Conservation (phyloP, 2,113 vertebrate genomes). For the Actinemys pallida region DNA sequence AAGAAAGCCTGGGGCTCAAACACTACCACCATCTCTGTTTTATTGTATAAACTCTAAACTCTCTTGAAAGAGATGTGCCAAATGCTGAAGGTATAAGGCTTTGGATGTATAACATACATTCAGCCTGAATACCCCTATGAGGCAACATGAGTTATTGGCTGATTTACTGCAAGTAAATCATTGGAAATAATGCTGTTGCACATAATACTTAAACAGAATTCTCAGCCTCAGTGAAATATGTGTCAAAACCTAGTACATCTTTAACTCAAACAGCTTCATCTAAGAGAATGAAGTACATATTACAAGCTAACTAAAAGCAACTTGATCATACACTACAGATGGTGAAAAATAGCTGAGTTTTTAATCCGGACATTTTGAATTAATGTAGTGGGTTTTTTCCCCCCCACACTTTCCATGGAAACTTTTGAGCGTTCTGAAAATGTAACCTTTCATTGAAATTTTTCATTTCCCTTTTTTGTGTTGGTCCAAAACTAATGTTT, state of each 20-base stretch:
- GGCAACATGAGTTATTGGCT: slow-evolving; percentile 51
- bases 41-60: slow-evolving; percentile 29
- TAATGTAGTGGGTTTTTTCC: not conserved
- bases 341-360: not conserved
- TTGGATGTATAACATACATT: slow-evolving; percentile 20
- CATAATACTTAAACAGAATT: slow-evolving; percentile 54
- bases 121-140: slow-evolving; percentile 39
- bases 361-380: not conserved
- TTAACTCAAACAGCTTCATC: slow-evolving; percentile 12
- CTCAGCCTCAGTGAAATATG: slow-evolving; percentile 33
- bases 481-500: not conserved
- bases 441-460: not conserved
- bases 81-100: slow-evolving; percentile 21
- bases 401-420: not conserved
- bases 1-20: slow-evolving; percentile 67
- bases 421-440: not conserved
- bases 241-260: slow-evolving; percentile 10
- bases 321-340: not conserved
- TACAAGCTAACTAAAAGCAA: not conserved
- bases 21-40: slow-evolving; percentile 52
- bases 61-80: slow-evolving; percentile 38
- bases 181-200: not conserved
- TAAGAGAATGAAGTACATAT: not conserved
- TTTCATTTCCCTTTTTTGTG: not conserved
- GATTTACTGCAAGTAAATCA: slow-evolving; percentile 62